Evolutionary conservation across 2,888 invertebrate genomes (phyloP).

Genomic region (Himalopsyche anomala): DNA sequence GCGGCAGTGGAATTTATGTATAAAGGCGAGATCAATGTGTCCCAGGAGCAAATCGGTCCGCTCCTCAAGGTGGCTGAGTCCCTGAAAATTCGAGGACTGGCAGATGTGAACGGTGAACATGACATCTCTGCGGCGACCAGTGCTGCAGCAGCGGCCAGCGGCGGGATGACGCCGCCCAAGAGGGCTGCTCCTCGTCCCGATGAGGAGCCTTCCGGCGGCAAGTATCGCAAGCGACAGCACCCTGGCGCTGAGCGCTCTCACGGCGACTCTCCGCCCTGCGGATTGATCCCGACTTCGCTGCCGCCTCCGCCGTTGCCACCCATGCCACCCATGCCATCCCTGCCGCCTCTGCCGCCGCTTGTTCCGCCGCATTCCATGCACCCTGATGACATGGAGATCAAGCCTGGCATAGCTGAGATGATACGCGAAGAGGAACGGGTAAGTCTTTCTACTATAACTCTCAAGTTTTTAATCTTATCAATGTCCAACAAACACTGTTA

Average conservation of each 20-base stretch:
- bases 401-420: constrained; percentile 97
- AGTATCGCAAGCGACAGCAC: constrained; percentile 67
- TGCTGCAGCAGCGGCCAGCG: constrained; percentile 82
- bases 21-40: constrained; percentile 96
- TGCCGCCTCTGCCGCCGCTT: constrained; percentile 69
- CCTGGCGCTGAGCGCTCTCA: constrained; percentile 68
- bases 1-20: constrained; percentile 97
- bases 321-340: constrained; percentile 66
- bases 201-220: constrained; percentile 65
- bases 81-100: constrained; percentile 89
- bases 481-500: neutral
- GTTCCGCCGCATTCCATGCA: constrained; percentile 70
- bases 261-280: constrained; percentile 68
- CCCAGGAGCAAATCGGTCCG: constrained; percentile 79
- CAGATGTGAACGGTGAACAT: constrained; percentile 85
- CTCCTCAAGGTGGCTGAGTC: constrained; percentile 67
- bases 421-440: constrained; percentile 97
- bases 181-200: constrained; percentile 67
- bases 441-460: constrained; percentile 74
- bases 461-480: neutral
- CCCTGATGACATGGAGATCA: constrained; percentile 91
- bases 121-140: constrained; percentile 82
- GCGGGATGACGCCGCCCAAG: constrained; percentile 81
- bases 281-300: constrained; percentile 67
- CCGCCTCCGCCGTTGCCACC: constrained; percentile 68